Evolutionary conservation across 2,113 vertebrate species (phyloP).

Genomic region (Amblyopsis rosae): DNA sequence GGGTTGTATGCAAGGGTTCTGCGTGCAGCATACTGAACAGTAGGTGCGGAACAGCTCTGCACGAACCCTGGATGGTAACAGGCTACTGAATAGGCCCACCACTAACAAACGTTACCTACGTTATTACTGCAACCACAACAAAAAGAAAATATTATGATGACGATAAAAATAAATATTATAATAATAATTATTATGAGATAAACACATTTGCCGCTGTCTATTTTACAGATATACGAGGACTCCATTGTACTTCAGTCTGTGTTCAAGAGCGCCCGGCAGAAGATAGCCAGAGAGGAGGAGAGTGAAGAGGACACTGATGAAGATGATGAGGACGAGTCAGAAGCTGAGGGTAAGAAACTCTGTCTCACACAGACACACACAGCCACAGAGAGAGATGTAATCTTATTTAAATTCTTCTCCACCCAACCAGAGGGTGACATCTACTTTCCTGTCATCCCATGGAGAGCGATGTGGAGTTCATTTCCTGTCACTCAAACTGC

Average conservation of each 20-base stretch:
- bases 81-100: too few species aligned
- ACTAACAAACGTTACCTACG: too few species aligned
- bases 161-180: neutral
- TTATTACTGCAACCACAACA: too few species aligned
- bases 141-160: too few species aligned
- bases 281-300: conserved; percentile 95
- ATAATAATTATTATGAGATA: neutral
- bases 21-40: too few species aligned
- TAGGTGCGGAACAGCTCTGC: too few species aligned
- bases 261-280: conserved; percentile 95
- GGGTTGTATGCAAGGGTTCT: too few species aligned
- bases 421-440: neutral
- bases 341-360: conserved; percentile 81
- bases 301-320: conserved; percentile 93
- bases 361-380: neutral
- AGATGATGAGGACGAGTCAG: conserved; percentile 88
- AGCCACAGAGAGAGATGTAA: neutral
- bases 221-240: conserved; percentile 92
- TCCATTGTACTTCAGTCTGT: conserved; percentile 98
- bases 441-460: neutral
- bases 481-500: neutral
- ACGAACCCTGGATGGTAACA: too few species aligned
- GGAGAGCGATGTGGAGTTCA: neutral
- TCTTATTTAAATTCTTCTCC: conserved; percentile 8
- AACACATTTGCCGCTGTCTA: neutral